Evolutionary conservation across 2,113 vertebrate species (phyloP).

Genomic region (Paratilapia polleni): DNA sequence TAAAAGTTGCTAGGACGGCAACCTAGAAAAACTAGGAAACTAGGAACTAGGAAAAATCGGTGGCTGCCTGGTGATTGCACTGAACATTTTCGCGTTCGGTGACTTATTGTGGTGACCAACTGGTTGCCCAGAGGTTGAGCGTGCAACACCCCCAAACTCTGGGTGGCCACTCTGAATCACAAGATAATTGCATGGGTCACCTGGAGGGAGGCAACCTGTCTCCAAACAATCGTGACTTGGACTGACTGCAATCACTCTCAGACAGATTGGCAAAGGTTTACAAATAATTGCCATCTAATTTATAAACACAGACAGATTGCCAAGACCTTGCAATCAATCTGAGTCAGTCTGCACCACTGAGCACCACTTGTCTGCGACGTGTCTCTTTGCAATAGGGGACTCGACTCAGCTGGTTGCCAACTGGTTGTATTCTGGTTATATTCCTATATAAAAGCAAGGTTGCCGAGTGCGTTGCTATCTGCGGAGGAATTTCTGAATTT

Average conservation of each 20-base stretch:
- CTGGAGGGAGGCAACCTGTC: not conserved
- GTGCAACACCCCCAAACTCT: not conserved
- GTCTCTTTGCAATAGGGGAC: not conserved
- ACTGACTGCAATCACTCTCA: no score
- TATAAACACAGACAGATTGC: not conserved
- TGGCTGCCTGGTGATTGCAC: no score
- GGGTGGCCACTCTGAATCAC: not conserved
- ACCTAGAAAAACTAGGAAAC: no score
- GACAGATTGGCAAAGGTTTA: no score
- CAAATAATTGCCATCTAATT: not conserved
- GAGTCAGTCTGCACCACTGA: not conserved
- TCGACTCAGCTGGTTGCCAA: not conserved
- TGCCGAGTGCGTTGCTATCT: fast-evolving
- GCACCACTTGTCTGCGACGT: not conserved
- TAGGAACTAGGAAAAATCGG: not conserved
- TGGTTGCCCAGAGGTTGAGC: no score
- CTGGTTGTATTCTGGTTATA: conserved; percentile 1
- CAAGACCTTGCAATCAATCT: not conserved
- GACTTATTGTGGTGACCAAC: not conserved
- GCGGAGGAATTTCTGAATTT: not conserved
- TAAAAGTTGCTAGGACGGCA: not conserved
- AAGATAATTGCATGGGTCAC: not conserved
- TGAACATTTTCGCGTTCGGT: not conserved
- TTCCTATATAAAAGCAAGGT: not conserved
- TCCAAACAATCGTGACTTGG: no score